Evolutionary conservation across 2,797 vertebrate species (phyloP).

Genomic region (Micropoecilia bifurca): DNA sequence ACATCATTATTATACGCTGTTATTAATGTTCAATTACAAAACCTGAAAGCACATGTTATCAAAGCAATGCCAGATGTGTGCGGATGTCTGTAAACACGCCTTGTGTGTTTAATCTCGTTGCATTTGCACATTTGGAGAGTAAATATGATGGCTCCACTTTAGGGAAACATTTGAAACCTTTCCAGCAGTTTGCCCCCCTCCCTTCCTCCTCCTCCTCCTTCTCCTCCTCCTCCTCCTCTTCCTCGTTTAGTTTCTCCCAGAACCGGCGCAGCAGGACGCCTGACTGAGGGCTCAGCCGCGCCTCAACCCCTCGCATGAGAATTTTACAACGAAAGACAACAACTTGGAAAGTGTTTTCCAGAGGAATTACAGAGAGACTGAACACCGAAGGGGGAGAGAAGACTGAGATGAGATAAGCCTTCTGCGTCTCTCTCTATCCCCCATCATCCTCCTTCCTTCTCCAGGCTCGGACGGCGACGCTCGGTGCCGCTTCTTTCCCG

Average conservation of each 20-base stretch:
- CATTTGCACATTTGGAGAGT: constrained; percentile 48
- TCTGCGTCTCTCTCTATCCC: constrained; percentile 33
- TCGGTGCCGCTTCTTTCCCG: background rate
- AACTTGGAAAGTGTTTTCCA: constrained; percentile 45
- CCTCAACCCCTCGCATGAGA: constrained; percentile 46
- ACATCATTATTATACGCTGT: constrained; percentile 19
- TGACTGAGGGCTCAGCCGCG: constrained; percentile 63
- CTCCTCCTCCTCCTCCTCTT: constrained; percentile 34
- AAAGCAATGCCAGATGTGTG: constrained; percentile 49
- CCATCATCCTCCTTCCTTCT: constrained; percentile 52
- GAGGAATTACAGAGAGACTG: constrained; percentile 40
- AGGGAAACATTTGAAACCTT: constrained; percentile 57
- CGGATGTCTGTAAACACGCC: constrained; percentile 24
- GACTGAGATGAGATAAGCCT: constrained; percentile 70
- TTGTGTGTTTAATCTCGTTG: constrained; percentile 35
- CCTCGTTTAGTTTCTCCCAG: constrained; percentile 37
- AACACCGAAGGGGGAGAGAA: constrained; percentile 30
- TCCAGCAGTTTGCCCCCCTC: constrained; percentile 47
- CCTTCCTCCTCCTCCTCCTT: background rate
- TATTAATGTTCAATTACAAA: constrained; percentile 38
- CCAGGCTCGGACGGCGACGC: constrained; percentile 8
- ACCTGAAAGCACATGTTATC: constrained; percentile 26
- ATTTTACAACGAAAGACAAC: constrained; percentile 55
- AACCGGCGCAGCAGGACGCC: constrained; percentile 69
- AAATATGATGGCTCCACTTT: constrained; percentile 50